Evolutionary conservation across 2,797 vertebrate species (phyloP), one percentile per base, ranked within the genome.

Genomic region (Typhlichthys subterraneus): DNA sequence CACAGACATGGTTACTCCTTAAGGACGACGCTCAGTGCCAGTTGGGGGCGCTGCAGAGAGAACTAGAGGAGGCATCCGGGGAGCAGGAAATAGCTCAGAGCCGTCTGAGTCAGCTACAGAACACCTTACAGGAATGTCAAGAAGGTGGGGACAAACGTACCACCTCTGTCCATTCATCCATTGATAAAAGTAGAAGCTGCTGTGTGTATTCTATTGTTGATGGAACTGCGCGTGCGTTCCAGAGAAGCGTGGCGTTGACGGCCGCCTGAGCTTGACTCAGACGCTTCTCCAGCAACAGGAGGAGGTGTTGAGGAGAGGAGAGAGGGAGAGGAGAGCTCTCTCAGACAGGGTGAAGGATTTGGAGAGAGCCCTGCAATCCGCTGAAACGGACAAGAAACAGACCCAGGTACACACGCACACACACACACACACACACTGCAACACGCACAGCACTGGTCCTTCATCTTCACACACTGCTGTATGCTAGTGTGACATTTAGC

Each of bases 11-110:
- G 65, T 67, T 61, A 12, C 65, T 67, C 11, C 23, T 2, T 2
- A 69, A 98, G 97, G 95, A 97, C 8, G 96, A 97, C 42, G 90
- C 90, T 9, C 92, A 80, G 9, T 82, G 85, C 59, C 95, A 94
- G 82, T 70, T 91, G 23, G 84, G 86, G 23, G 57, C 70, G 48
- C 62, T 95, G 78, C 88, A 87, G 77, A 87, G 84, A 4, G 94
- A 94, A 67, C 73, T 95, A 70, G 91, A 91, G 0, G 95, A 96
- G 85, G 73, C 85, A n/a, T 92, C 86, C 33, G 85, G 64, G 0
- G 92, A 96, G 47, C 87, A 91, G 77, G 93, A 95, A 55, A 80
- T 69, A 0, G 76, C 89, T 9, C 61, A 88, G 0, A 83, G 77
- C 12, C 91, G 92, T 0, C 86, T 90, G 0, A 66, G 86, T 87